Percentiles rank a stretch among this genome's conserved stretches.
These are phyloP conservation scores for Uropetala carovei DNA, from an alignment of 2,888 invertebrate species.

Conservation along the genomic window DNA sequence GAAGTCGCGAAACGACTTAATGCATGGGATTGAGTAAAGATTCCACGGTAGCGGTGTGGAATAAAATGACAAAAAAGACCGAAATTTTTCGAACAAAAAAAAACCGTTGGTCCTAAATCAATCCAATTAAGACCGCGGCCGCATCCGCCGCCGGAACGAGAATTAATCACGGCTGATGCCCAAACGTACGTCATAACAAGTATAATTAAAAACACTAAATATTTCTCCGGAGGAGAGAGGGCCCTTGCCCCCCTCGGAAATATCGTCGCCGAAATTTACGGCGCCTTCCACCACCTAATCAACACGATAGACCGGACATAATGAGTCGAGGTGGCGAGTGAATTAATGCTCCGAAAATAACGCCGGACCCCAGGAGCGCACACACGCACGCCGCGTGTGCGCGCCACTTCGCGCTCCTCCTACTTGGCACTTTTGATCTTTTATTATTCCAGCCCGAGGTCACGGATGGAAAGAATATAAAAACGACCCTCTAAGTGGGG, in stretches of 20 bases:
- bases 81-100: background rate
- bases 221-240: background rate
- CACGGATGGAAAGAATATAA: background rate
- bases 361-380: background rate
- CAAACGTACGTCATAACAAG: constrained; percentile 32
- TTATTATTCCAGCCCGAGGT: background rate
- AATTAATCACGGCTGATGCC: constrained; percentile 2
- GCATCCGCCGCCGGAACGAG: background rate
- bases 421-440: background rate
- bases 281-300: constrained; percentile 30
- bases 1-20: background rate
- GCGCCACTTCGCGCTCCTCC: background rate
- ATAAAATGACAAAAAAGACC: background rate
- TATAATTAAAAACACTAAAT: constrained; percentile 32
- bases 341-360: constrained; percentile 60
- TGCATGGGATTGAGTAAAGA: background rate
- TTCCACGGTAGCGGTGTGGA: background rate
- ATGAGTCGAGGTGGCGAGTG: constrained; percentile 49
- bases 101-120: background rate
- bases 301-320: constrained; percentile 35
- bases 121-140: constrained; percentile 10
- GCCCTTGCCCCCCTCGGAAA: background rate
- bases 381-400: too few species aligned
- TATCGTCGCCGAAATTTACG: constrained; percentile 35
- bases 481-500: background rate